Conservation (phyloP, 2,888 invertebrate genomes). For the Hemicrepidius hirtus region DNA sequence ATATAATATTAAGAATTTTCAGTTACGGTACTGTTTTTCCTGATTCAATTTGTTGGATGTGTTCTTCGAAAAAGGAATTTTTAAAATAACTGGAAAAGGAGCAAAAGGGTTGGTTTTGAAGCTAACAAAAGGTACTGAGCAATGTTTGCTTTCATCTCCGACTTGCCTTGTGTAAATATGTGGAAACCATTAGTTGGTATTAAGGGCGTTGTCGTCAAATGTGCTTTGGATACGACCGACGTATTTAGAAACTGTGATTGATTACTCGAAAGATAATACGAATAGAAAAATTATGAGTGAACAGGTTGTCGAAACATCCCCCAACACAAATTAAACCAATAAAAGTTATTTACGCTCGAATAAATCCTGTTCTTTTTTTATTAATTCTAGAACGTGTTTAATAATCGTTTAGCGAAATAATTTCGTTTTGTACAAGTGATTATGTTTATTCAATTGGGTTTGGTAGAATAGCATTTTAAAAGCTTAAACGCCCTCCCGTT, state of each 20-base stretch:
- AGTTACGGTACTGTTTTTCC: no score
- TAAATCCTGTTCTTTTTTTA: background rate
- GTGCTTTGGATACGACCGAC: constrained; percentile 11
- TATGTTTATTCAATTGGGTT: constrained; percentile 10
- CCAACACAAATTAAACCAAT: constrained; percentile 8
- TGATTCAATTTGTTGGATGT: no score
- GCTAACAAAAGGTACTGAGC: constrained; percentile 22
- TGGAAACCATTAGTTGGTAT: constrained; percentile 37
- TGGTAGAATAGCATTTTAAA: constrained; percentile 3
- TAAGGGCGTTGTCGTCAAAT: constrained; percentile 31
- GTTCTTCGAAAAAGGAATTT: background rate
- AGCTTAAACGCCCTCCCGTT: background rate
- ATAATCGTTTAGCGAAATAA: constrained; percentile 3
- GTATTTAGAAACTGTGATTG: constrained; percentile 29
- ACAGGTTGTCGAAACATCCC: constrained; percentile 5
- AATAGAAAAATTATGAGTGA: background rate
- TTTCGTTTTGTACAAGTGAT: constrained; percentile 10
- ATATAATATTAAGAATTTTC: no score
- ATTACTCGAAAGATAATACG: constrained; percentile 3
- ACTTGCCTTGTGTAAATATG: constrained; percentile 27
- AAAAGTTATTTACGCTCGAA: background rate
- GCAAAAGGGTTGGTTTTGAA: constrained; percentile 9
- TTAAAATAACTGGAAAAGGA: background rate
- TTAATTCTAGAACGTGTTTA: background rate
- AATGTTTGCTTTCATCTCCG: constrained; percentile 30